Evolutionary conservation across 2,113 vertebrate species (phyloP).

Genomic region (Egretta garzetta): DNA sequence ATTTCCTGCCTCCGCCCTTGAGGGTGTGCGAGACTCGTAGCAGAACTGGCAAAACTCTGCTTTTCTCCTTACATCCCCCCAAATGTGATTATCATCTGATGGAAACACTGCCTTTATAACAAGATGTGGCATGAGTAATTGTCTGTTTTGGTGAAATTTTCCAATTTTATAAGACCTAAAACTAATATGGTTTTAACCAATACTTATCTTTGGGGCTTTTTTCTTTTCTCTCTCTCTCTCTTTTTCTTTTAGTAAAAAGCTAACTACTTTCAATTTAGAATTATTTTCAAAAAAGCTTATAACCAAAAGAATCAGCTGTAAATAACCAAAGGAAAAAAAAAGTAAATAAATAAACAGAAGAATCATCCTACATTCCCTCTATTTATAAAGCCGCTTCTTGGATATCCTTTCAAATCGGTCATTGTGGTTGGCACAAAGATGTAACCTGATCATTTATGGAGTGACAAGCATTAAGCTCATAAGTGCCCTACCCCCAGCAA

Average conservation of each 20-base stretch:
- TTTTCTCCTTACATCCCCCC: not conserved
- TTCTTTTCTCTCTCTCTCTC: no score
- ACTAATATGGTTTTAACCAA: not conserved
- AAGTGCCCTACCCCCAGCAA: not conserved
- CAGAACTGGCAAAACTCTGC: not conserved
- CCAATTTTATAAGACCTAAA: not conserved
- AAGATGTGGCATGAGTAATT: not conserved
- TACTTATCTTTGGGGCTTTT: not conserved
- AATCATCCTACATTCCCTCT: not conserved
- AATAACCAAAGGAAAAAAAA: not conserved
- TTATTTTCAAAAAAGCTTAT: not conserved
- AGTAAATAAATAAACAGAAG: not conserved
- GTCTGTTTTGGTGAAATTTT: not conserved
- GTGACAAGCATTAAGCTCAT: not conserved
- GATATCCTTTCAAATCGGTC: not conserved
- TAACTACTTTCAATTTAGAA: not conserved
- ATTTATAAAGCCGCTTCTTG: not conserved
- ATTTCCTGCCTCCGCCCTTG: fast-evolving
- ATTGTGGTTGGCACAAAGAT: not conserved
- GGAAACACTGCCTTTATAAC: not conserved
- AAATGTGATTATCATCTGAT: not conserved
- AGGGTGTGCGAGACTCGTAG: not conserved
- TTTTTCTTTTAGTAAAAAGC: not conserved
- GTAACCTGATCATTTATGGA: not conserved
- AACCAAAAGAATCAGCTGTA: not conserved